Percentiles rank a stretch among this genome's conserved stretches.
phyloP scores from a whole-genome alignment of 2,888 invertebrate genomes.

The Tenthredo amoena region DNA sequence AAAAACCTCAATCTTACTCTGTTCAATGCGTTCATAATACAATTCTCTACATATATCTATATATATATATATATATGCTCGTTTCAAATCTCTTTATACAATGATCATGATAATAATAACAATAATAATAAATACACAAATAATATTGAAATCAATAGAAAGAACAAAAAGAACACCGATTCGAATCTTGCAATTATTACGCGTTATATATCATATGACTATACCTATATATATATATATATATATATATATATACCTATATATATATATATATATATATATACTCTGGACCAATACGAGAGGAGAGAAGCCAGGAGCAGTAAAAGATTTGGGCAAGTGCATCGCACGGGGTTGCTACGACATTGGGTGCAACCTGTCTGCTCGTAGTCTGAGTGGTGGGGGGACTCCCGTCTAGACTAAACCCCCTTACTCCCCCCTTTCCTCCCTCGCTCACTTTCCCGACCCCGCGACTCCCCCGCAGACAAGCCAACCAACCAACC shows the following conservation, averaged over 20 bases:
- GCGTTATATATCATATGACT: too few species aligned
- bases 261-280: neutral
- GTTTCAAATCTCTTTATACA: too few species aligned
- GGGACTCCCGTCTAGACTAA: conserved; percentile 76
- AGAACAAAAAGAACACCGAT: neutral
- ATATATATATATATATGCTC: too few species aligned
- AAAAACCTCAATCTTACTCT: too few species aligned
- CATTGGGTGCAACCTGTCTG: conserved; percentile 75
- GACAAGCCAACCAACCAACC: conserved; percentile 70
- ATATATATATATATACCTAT: neutral
- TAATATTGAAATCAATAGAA: neutral
- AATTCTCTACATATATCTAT: too few species aligned
- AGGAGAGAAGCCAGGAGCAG: neutral
- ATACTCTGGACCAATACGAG: neutral
- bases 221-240: neutral
- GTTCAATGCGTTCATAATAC: too few species aligned
- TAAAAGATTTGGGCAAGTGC: conserved; percentile 48
- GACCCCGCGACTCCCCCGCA: conserved; percentile 64
- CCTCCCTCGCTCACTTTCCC: conserved; percentile 58
- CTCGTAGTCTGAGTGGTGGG: conserved; percentile 71
- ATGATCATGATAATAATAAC: neutral
- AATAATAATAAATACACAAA: neutral
- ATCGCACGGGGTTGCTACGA: conserved; percentile 67
- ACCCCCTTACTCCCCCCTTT: conserved; percentile 60
- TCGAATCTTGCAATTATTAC: neutral